Base-by-base conservation (phyloP, 2,113 vertebrate species). In the Poeciliopsis prolifica region DNA sequence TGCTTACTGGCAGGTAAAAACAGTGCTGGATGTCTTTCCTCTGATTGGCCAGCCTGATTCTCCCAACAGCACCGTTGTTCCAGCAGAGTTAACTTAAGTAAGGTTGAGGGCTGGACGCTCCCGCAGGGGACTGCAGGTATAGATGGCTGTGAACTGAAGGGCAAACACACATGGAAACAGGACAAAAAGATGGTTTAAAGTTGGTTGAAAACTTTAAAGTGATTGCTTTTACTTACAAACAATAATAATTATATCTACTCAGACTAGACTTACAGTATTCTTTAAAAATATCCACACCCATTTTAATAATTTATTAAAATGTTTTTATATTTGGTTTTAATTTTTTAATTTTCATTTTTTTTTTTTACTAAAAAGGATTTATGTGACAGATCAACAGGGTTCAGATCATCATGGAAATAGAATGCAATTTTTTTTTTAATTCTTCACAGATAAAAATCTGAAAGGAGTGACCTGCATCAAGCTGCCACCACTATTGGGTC, bases 101-200 rank as follows among this genome's bases (percentile, higher is more conserved):
- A 90, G 81, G 82, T 90, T 68, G 84, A 93, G 88, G 73, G 84
- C 7, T 29, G 86, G 62, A 61, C 64, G 61, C 61, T 75, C 79
- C 85, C 80, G 71, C 73, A 65, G 70, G 61, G 88, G 75, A 58
- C 79, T 88, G 89, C 29, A 87, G 83, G 9, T 88, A 81, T 80
- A 67, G 24, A 87, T 84, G 74, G 83, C 80, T 65, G 80, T 64
- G 79, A 51, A 78, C 33, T 68, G 86, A 60, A 80, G 80, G 74
- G 12, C n/a, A 1, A 13, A 78, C 28, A 70, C 58, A 86, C 35
- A 54, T 26, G 76, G 69, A 73, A 78, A 42, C 40, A 4, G 13
- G 40, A 15, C 40, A 42, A 13, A 28, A 42, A 54, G 40, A 75
- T 75, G 81, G 35, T 12, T 35, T 37, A 75, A 58, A n/a, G 51